phyloP scores from a whole-genome alignment of 92 coral and sea anemone genomes.

The Blastomussa wellsi region DNA sequence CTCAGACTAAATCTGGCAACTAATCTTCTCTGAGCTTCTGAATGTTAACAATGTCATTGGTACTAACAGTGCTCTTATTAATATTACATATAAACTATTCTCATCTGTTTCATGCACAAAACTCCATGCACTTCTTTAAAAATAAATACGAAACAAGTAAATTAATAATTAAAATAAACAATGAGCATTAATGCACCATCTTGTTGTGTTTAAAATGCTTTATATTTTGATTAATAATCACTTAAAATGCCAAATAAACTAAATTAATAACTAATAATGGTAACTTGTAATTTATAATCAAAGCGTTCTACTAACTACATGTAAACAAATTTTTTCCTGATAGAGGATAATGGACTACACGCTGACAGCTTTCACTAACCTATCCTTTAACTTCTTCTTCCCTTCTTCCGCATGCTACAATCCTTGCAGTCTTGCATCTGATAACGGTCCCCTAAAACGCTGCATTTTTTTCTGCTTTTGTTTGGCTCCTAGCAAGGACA shows the following conservation, averaged over 20 bases:
- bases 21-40: not conserved
- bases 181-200: not conserved
- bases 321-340: constrained; percentile 24
- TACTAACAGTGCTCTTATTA: not conserved
- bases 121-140: not conserved
- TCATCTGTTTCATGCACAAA: not conserved
- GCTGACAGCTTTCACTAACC: constrained; percentile 26
- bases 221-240: too few species aligned
- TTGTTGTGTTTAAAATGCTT: not conserved
- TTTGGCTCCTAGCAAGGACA: constrained; percentile 80
- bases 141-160: not conserved
- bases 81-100: not conserved
- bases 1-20: not conserved
- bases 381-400: constrained; percentile 30
- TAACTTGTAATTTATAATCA: not conserved
- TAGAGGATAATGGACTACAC: constrained; percentile 9
- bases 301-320: constrained; percentile 35
- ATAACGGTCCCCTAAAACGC: constrained; percentile 62
- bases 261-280: too few species aligned
- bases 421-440: constrained; percentile 56
- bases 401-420: constrained; percentile 53
- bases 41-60: not conserved
- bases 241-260: not conserved
- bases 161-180: not conserved
- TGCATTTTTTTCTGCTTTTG: constrained; percentile 67